These are phyloP conservation scores for Ornithoptera priamus DNA, from an alignment of 2,888 invertebrate genomes.

Conservation along the genomic window DNA sequence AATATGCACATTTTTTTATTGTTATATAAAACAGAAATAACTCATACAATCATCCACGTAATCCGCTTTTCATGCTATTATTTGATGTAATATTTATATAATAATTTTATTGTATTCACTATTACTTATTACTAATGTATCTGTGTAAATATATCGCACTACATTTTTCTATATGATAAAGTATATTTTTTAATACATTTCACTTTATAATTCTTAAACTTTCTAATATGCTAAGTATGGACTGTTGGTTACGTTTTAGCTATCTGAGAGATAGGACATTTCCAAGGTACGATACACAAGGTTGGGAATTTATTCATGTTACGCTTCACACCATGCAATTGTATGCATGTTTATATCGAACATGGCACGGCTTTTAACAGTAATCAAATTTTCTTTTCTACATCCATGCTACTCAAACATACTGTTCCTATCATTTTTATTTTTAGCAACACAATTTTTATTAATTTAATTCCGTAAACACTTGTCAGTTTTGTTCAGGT, in stretches of 20 bases:
- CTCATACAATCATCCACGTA: conserved; percentile 33
- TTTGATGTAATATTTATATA: conserved; percentile 36
- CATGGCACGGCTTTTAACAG: conserved; percentile 65
- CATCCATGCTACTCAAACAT: conserved; percentile 25
- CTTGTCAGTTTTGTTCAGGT: conserved; percentile 7
- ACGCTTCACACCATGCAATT: conserved; percentile 56
- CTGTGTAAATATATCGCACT: conserved; percentile 35
- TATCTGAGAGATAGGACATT: conserved; percentile 96
- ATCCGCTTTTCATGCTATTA: conserved; percentile 36
- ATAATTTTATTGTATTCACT: background rate
- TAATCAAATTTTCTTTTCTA: conserved; percentile 26
- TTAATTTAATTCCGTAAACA: background rate
- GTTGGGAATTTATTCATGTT: conserved; percentile 58
- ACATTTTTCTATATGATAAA: conserved; percentile 9
- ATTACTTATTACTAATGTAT: background rate
- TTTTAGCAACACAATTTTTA: conserved; percentile 13
- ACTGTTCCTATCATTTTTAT: conserved; percentile 2
- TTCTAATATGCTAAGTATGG: conserved; percentile 33
- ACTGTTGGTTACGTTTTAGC: conserved; percentile 81
- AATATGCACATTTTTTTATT: background rate
- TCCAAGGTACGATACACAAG: conserved; percentile 86
- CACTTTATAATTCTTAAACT: conserved; percentile 4
- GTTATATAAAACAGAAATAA: background rate
- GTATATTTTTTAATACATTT: conserved; percentile 1
- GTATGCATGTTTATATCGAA: conserved; percentile 60